Conservation (phyloP, 2,888 invertebrate genomes). For the Parnassius smintheus region DNA sequence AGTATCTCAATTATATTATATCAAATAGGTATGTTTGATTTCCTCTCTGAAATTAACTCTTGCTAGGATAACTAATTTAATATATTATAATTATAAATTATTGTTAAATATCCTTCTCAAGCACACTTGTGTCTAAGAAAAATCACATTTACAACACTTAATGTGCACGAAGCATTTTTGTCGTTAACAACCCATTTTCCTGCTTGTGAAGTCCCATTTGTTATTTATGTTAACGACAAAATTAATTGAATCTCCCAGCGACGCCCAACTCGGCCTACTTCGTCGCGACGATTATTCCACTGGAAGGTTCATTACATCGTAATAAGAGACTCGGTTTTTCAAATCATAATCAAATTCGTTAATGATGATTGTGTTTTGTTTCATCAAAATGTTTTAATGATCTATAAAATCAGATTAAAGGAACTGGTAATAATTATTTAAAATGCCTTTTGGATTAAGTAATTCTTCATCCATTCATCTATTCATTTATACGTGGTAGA, state of each 20-base stretch:
- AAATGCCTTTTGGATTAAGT: too few relatives aligned
- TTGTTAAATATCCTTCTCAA: background rate
- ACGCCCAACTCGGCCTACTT: slow-evolving; percentile 20
- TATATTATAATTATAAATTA: background rate
- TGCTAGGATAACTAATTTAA: background rate
- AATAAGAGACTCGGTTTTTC: slow-evolving; percentile 2
- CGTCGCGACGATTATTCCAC: slow-evolving; percentile 10
- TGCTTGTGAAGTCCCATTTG: slow-evolving; percentile 20
- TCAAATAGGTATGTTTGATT: too few relatives aligned
- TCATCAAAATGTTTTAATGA: background rate
- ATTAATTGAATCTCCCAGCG: slow-evolving; percentile 23
- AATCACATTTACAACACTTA: slow-evolving; percentile 15
- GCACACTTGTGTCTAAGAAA: background rate
- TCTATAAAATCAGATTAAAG: too few relatives aligned
- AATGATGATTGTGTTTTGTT: background rate
- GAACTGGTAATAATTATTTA: too few relatives aligned
- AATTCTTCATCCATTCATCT: too few relatives aligned
- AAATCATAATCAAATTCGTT: slow-evolving; percentile 4
- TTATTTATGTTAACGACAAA: slow-evolving; percentile 27
- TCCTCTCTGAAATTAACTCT: too few relatives aligned
- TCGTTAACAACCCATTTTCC: slow-evolving; percentile 21
- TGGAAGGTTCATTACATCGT: slow-evolving; percentile 10
- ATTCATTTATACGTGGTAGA: too few relatives aligned
- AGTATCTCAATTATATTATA: too few relatives aligned
- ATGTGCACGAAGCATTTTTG: slow-evolving; percentile 18